These are phyloP conservation scores for Dusona sp. DNA, from an alignment of 2,888 invertebrate species.

Conservation along the genomic window DNA sequence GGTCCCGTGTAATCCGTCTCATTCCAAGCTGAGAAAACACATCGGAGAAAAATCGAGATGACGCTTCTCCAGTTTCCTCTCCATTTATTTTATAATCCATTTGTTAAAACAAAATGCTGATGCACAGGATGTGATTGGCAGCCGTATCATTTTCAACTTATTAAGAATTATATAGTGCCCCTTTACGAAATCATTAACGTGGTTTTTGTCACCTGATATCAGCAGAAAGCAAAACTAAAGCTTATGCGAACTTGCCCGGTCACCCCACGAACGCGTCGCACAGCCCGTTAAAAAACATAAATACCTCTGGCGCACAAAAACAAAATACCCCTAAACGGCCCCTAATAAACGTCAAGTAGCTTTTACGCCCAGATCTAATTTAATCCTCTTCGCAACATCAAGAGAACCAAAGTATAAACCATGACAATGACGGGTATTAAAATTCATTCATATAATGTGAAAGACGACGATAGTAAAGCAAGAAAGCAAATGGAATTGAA, in stretches of 20 bases:
- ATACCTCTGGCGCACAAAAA: slow-evolving; percentile 77
- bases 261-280: slow-evolving; percentile 20
- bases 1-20: slow-evolving; percentile 94
- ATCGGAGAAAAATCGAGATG: not conserved
- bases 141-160: not conserved
- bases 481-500: slow-evolving; percentile 2
- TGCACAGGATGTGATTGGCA: not conserved
- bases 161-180: not conserved
- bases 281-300: slow-evolving; percentile 70
- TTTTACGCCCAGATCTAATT: slow-evolving; percentile 73
- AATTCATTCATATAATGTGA: slow-evolving; percentile 55
- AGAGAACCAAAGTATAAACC: slow-evolving; percentile 11
- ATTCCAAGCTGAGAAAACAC: slow-evolving; percentile 93
- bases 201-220: slow-evolving; percentile 2
- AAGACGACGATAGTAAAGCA: slow-evolving; percentile 4
- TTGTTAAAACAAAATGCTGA: not conserved
- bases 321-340: slow-evolving; percentile 67
- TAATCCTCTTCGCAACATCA: slow-evolving; percentile 71
- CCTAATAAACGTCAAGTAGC: slow-evolving; percentile 82
- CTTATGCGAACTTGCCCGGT: slow-evolving; percentile 46
- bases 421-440: slow-evolving; percentile 55
- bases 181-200: slow-evolving; percentile 16
- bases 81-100: slow-evolving; percentile 62
- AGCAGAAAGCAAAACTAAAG: slow-evolving; percentile 9
- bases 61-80: slow-evolving; percentile 41